Evolutionary conservation across 1,140 invertebrate species (phyloP), one percentile per base, ranked within the genome.

Genomic region (Anadara kagoshimensis): DNA sequence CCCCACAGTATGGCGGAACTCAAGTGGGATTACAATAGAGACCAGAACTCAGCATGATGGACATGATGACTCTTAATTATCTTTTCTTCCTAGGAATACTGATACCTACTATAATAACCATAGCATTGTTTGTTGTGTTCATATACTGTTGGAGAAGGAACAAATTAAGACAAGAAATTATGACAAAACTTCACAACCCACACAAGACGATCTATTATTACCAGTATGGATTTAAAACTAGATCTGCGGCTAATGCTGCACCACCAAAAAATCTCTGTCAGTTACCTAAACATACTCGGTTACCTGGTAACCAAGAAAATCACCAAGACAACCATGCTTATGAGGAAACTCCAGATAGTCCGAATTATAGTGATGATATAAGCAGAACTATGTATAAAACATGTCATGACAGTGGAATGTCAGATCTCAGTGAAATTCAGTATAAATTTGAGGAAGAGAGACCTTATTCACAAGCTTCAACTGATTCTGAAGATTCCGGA

Each of bases 31-130:
- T 36, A 36, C 29, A 3, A 36, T 36, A 36, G 29, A 36, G 29
- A 36, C 7, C 29, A 36, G 29, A 36, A 36, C 29, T 36, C 58
- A 76, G 63, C 63, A 76, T 76, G 75, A 72, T 53, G 29, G 59
- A 63, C 45, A 69, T 53, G 41, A 68, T 75, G 63, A 82, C 70
- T 16, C 66, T 83, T 44, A 78, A 76, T 56, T 78, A 78, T 80
- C 74, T 91, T 85, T 84, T 91, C 86, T 64, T 88, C 90, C 75
- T 91, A 87, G 68, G 92, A 83, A 84, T 89, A 87, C 70, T 92
- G 86, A n/a, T 92, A 83, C 65, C 90, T 88, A 73, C 87, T 78
- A 80, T 91, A 85, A 84, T 92, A 91, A 72, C 92, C 81, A 78
- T 90, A 83, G 56, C 75, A 44, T 57, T 84, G 16, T 85, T 87